phyloP scores from a whole-genome alignment of 2,113 vertebrate genomes.

The Peromyscus leucopus region DNA sequence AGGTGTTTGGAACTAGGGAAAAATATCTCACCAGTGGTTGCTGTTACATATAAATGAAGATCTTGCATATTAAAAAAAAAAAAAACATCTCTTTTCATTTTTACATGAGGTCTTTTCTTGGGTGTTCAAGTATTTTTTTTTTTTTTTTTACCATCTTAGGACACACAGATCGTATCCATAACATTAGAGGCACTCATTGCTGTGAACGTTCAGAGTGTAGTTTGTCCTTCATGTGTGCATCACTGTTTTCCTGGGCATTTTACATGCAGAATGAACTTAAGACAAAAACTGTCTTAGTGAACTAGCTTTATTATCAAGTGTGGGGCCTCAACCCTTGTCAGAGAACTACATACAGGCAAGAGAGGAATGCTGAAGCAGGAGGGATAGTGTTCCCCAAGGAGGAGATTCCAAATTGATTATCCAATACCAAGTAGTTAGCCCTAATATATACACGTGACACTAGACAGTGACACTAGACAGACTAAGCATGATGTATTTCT shows the following conservation, averaged over 20 bases:
- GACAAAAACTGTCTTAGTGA: neutral
- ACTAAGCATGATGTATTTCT: neutral
- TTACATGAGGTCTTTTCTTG: neutral
- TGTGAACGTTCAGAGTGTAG: neutral
- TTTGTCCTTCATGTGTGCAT: neutral
- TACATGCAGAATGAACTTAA: neutral
- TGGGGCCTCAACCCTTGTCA: neutral
- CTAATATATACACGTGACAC: neutral
- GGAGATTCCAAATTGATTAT: neutral
- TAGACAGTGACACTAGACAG: neutral
- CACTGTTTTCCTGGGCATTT: neutral
- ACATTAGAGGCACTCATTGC: accelerated
- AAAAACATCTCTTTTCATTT: neutral
- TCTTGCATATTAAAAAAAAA: conserved; percentile 85
- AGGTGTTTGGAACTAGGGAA: conserved; percentile 82
- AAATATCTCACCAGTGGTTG: conserved; percentile 89
- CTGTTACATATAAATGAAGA: conserved; percentile 93
- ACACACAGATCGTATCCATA: neutral
- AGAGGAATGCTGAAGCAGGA: neutral
- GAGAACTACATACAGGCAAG: neutral
- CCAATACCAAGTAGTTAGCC: neutral
- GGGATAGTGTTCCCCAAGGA: neutral
- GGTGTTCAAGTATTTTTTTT: neutral
- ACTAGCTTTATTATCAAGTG: neutral
- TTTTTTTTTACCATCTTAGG: neutral